Evolutionary conservation across 2,888 invertebrate genomes (phyloP).

Genomic region (Ormyrus nitidulus): DNA sequence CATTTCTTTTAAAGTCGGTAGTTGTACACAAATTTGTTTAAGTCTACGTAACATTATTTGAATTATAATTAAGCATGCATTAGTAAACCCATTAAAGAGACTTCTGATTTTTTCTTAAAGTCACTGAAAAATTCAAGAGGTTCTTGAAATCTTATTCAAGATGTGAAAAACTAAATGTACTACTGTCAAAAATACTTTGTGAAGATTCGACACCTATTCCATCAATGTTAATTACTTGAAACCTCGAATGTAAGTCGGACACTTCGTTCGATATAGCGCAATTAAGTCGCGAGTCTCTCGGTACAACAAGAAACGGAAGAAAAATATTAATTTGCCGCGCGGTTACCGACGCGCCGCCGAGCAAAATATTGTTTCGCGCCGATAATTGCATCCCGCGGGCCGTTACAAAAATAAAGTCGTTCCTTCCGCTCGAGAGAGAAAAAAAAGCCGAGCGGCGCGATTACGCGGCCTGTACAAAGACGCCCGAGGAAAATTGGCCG

Average conservation of each 20-base stretch:
- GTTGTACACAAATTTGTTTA: not conserved
- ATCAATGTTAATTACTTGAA: too few species aligned
- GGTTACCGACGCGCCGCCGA: not conserved
- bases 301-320: not conserved
- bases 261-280: not conserved
- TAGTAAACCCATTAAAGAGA: too few species aligned
- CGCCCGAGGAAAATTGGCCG: constrained; percentile 1
- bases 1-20: too few species aligned
- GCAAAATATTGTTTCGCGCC: constrained; percentile 4
- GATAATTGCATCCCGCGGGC: not conserved
- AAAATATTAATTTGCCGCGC: constrained; percentile 4
- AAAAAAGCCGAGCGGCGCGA: not conserved
- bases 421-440: not conserved
- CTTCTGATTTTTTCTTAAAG: too few species aligned
- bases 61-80: too few species aligned
- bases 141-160: too few species aligned
- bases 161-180: too few species aligned
- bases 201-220: too few species aligned
- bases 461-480: not conserved
- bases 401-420: constrained; percentile 4
- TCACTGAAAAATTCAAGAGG: too few species aligned
- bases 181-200: too few species aligned
- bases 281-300: not conserved
- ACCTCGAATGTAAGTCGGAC: too few species aligned
- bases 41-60: too few species aligned